Conservation (phyloP, 2,797 vertebrate species). For the Scolopax bukidnonensis region DNA sequence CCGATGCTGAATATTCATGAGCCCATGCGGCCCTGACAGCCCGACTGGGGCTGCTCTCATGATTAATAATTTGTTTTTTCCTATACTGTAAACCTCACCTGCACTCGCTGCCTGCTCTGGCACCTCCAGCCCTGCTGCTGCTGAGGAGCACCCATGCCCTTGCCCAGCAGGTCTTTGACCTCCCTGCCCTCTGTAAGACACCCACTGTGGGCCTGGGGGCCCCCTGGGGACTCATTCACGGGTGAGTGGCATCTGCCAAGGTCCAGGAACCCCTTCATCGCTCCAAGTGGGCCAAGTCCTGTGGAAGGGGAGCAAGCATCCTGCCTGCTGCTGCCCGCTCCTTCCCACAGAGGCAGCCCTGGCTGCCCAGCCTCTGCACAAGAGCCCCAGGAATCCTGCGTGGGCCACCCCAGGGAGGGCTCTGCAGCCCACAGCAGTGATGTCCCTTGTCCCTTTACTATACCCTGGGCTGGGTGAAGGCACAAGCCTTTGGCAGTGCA, state of each 20-base stretch:
- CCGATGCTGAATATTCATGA: slow-evolving; percentile 73
- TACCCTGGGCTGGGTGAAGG: background rate
- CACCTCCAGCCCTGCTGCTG: background rate
- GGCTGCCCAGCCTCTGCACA: background rate
- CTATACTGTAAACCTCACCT: slow-evolving; percentile 74
- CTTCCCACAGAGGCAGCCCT: rapidly evolving
- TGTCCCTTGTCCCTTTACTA: background rate
- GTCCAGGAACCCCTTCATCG: background rate
- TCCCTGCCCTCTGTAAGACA: background rate
- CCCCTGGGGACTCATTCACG: background rate
- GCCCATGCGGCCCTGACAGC: slow-evolving; percentile 71
- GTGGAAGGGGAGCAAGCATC: rapidly evolving
- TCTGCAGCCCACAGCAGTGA: background rate
- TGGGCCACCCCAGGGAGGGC: background rate
- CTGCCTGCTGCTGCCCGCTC: background rate
- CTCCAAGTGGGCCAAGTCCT: rapidly evolving
- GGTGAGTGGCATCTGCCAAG: background rate
- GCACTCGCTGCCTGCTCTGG: slow-evolving; percentile 1
- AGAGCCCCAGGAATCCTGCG: background rate
- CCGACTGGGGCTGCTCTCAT: slow-evolving; percentile 72
- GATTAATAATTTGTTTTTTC: slow-evolving; percentile 75
- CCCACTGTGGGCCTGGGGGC: rapidly evolving
- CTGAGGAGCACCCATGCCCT: background rate
- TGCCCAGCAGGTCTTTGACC: background rate
- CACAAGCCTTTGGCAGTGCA: rapidly evolving